A percentile compares a stretch with the other conserved stretches of the same genome.
These are phyloP conservation scores for Erpetoichthys calabaricus DNA, from an alignment of 2,797 vertebrate species.

Conservation along the genomic window DNA sequence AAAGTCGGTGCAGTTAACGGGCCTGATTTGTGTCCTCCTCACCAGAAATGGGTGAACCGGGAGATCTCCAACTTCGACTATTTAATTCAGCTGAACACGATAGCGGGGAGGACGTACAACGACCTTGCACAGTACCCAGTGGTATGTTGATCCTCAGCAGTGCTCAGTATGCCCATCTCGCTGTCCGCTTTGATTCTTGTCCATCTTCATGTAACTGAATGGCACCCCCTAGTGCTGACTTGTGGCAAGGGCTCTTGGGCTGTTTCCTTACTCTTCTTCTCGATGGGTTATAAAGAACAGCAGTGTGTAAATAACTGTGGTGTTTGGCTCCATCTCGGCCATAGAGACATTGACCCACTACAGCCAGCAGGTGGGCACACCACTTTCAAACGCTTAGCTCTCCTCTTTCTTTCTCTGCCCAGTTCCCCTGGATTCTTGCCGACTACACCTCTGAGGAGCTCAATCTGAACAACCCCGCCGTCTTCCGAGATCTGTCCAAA, in stretches of 20 bases:
- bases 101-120: slow-evolving; percentile 90
- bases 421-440: slow-evolving; percentile 89
- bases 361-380: no score
- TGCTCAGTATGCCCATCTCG: no score
- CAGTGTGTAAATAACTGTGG: no score
- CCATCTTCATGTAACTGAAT: no score
- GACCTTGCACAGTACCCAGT: slow-evolving; percentile 92
- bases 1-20: not conserved
- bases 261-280: no score
- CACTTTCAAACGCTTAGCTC: not conserved
- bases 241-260: no score
- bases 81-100: slow-evolving; percentile 93
- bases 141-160: slow-evolving; percentile 41
- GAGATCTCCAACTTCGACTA: slow-evolving; percentile 97
- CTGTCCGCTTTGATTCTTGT: no score
- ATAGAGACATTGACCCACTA: no score
- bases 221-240: no score
- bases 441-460: slow-evolving; percentile 90
- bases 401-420: slow-evolving; percentile 11
- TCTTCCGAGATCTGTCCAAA: slow-evolving; percentile 86
- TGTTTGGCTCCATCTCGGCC: no score
- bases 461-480: slow-evolving; percentile 73
- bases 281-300: no score
- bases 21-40: slow-evolving; percentile 13
- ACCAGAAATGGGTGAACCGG: slow-evolving; percentile 92